Base-by-base conservation (phyloP, 2,888 invertebrate genomes). In the Chrysopilus asiliformis region DNA sequence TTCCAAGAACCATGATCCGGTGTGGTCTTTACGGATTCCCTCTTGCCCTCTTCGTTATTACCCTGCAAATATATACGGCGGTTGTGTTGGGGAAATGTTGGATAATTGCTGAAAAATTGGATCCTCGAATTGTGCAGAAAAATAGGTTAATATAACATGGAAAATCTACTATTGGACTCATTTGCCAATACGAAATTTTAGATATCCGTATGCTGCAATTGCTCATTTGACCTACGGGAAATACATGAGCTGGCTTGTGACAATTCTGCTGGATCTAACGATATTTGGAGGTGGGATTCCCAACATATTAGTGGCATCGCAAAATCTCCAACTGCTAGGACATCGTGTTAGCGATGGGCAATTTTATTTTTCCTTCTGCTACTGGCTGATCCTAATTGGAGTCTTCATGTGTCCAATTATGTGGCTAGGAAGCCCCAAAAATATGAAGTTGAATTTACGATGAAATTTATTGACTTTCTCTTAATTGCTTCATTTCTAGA, bases 381-480 rank as follows among this genome's bases (percentile, higher is more conserved):
- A 80, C 47, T 87, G 86, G 85, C 72, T 87, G 55, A 57, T 86
- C 15, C 61, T 89, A 13, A 68, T 89, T 3, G 85, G 82, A 0
- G 53, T 75, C 2, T 55, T 79, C 34, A 67, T 90, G 15, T 80
- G 82, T 45, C 89, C 89, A 0, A 59, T 86, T 34, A 75, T 84
- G 69, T 89, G 87, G 86, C 69, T 89, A 5, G 89, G 87, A 32
- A 86, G 87, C 43, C 89, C 90, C 0, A 86, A 86, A 57, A 86
- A 90, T 53, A 86, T 90, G 80, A 86, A 87, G 90, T 26, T 31
- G 20, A 25, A 14, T 24, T 36, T 38, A 30, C 9, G 17, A 18
- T 16, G 31, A 30, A 15, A 4, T 13, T 30, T 30, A 15, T 7
- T 15, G 29, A n/a, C 38, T 25, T 31, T 31, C 10, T 14, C 8